These are phyloP conservation scores for Pegea sp. DNA, from an alignment of 23 tunicate genomes.

Conservation along the genomic window DNA sequence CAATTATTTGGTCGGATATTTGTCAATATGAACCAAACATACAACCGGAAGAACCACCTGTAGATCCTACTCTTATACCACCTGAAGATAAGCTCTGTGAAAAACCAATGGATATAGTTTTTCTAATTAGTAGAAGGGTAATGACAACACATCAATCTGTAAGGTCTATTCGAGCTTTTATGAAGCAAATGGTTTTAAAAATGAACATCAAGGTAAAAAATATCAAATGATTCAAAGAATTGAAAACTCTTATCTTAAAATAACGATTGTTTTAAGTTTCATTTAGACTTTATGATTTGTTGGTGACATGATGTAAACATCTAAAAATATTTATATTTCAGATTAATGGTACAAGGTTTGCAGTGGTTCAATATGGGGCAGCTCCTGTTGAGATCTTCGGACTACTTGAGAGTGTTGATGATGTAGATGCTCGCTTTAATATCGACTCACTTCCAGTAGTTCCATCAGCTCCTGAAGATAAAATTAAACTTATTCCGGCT, in stretches of 20 bases:
- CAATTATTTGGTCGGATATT: conserved; percentile 4
- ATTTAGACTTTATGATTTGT: no score
- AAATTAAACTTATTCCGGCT: not conserved
- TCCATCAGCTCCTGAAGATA: not conserved
- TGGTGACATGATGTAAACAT: no score
- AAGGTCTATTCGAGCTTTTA: not conserved
- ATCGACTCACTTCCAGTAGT: not conserved
- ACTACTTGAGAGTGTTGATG: not conserved
- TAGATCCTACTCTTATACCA: not conserved
- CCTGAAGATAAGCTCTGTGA: not conserved
- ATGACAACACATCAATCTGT: not conserved
- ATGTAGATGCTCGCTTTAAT: not conserved
- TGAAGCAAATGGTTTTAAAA: not conserved
- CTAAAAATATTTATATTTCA: no score
- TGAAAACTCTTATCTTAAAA: no score
- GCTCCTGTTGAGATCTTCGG: not conserved
- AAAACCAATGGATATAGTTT: conserved; percentile 20
- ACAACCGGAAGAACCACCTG: not conserved
- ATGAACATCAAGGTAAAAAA: not conserved
- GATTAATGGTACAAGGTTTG: not conserved
- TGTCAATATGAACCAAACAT: conserved; percentile 2
- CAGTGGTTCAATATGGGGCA: not conserved
- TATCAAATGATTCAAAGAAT: no score
- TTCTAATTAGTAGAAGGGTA: conserved; percentile 4
- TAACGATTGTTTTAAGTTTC: no score